Conservation (phyloP, 2,888 invertebrate species). For the Nebria salina region DNA sequence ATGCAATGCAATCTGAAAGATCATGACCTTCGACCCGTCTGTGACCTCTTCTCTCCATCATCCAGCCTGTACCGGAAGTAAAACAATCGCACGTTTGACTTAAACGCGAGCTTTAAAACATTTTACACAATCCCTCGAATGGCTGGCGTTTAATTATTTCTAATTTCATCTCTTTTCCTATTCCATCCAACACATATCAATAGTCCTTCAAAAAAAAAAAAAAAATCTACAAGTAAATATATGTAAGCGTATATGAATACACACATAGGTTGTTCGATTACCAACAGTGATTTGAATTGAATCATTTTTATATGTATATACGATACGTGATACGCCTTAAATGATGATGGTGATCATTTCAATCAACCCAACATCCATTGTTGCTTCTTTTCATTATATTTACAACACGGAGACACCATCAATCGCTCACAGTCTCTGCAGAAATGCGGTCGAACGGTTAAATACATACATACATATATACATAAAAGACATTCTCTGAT, state of each 20-base stretch:
- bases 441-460: conserved; percentile 6
- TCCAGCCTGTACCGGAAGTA: not conserved
- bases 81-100: not conserved
- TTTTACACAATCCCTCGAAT: not conserved
- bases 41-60: conserved; percentile 1
- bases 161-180: too few species aligned
- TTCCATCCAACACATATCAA: too few species aligned
- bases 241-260: too few species aligned
- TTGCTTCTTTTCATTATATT: not conserved
- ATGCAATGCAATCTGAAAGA: not conserved
- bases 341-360: not conserved
- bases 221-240: too few species aligned
- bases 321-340: not conserved
- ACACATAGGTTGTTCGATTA: conserved; percentile 8
- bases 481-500: not conserved
- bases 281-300: not conserved
- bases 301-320: not conserved
- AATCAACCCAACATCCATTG: not conserved
- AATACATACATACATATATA: conserved; percentile 15
- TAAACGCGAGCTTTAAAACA: not conserved
- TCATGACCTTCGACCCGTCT: not conserved
- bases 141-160: not conserved
- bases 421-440: not conserved
- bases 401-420: not conserved
- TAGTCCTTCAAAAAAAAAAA: too few species aligned